These are phyloP conservation scores for Callopanchax toddi DNA, from an alignment of 2,113 vertebrate species.

Conservation along the genomic window DNA sequence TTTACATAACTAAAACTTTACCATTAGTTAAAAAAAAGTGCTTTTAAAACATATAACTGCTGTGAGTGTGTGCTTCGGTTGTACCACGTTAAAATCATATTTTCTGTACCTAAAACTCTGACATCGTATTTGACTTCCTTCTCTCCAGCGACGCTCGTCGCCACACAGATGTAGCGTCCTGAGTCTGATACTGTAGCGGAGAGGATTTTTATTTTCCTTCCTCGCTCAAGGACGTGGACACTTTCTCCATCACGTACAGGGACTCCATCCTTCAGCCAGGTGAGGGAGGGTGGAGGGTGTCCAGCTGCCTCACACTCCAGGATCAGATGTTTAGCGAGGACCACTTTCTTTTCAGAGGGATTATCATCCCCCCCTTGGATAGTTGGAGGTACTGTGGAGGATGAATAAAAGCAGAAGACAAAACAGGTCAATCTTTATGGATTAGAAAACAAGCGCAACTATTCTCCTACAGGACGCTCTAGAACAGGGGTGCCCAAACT, in stretches of 20 bases:
- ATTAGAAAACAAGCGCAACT: no score
- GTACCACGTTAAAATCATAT: no score
- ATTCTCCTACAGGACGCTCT: no score
- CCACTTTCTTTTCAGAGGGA: slow-evolving; percentile 83
- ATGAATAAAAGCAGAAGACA: not conserved
- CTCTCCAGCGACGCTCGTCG: slow-evolving; percentile 93
- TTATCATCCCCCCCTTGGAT: slow-evolving; percentile 80
- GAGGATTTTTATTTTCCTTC: slow-evolving; percentile 86
- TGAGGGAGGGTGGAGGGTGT: slow-evolving; percentile 88
- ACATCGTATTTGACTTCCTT: slow-evolving; percentile 91
- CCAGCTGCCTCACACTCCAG: slow-evolving; percentile 90
- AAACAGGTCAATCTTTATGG: not conserved
- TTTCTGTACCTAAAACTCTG: slow-evolving; percentile 86
- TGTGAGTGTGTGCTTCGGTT: no score
- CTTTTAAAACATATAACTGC: no score
- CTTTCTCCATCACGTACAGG: slow-evolving; percentile 82
- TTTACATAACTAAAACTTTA: no score
- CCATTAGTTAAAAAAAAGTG: no score
- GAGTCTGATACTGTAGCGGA: slow-evolving; percentile 74
- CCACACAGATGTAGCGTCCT: slow-evolving; percentile 90
- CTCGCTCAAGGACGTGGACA: slow-evolving; percentile 82
- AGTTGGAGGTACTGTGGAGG: slow-evolving; percentile 86
- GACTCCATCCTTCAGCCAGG: slow-evolving; percentile 91
- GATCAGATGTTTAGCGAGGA: slow-evolving; percentile 80
- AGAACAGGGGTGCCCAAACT: no score